Base-by-base conservation (phyloP, 2,797 vertebrate genomes). In the Pseudotriccus pelzelni region DNA sequence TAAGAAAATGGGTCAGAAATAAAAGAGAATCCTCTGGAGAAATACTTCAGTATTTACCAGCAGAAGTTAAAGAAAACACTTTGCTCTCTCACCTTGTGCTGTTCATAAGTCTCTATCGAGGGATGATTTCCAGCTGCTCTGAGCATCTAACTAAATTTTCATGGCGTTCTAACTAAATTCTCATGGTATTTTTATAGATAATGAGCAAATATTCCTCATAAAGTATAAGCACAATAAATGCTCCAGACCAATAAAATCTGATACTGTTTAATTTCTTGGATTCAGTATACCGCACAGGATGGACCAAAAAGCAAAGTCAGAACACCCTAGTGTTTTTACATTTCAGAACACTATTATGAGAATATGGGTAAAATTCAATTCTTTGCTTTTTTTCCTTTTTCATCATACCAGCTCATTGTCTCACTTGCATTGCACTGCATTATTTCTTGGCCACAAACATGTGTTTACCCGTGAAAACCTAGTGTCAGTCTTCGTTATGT, bases 361-460 rank as follows among this genome's bases (percentile, higher is more conserved):
- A 77, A 80, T 28, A 80, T 1, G 39, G 44, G 43, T 74, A 84
- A 67, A 69, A 87, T 53, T 74, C 19, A 67, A 14, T 24, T 72
- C 12, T 4, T 41, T 67, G 56, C 4, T 39, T 39, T 58, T 88
- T 73, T 72, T 92, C 39, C 14, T 50, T 94, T 87, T 81, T 75
- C 6, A 0, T 59, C 59, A 82, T n/a, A 93, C 8, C 60, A 93
- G 37, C 24, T 93, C 47, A 59, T 80, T 83, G 70, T 90, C 72
- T 90, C 84, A 60, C 43, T 83, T 84, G 56, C 64, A 83, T 66
- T 27, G 75, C 7, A 8, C 64, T 91, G 93, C 93, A 87, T 62
- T 96, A 95, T 88, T 93, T 84, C 81, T 94, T 70, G 66, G 70
- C 93, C 94, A 93, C 89, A 95, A 94, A 85, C 87, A 86, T 91